A percentile compares a stretch with the other conserved stretches of the same genome.
Conservation (phyloP, 2,888 invertebrate genomes). For the Nephrotoma flavescens region DNA sequence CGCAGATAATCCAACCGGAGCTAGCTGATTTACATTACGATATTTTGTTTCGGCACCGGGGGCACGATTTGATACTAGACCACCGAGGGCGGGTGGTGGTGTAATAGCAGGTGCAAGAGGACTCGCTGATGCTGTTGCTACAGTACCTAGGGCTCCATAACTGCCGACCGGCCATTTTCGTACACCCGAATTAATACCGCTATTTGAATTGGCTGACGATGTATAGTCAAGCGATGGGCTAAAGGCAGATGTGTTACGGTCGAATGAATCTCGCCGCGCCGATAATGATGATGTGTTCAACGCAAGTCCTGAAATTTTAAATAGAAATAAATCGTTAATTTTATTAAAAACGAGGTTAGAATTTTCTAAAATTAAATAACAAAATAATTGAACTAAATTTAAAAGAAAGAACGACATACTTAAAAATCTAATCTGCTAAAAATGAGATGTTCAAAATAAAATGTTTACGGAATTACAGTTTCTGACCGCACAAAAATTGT, state of each 20-base stretch:
- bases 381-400: neutral
- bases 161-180: slow-evolving; percentile 37
- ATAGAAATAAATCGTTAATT: neutral
- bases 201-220: slow-evolving; percentile 26
- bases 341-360: neutral
- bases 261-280: slow-evolving; percentile 63
- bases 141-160: slow-evolving; percentile 27
- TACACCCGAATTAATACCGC: slow-evolving; percentile 23
- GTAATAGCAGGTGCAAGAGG: slow-evolving; percentile 42
- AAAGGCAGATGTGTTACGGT: slow-evolving; percentile 60
- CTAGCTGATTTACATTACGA: slow-evolving; percentile 42
- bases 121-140: slow-evolving; percentile 30
- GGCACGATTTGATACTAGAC: slow-evolving; percentile 51
- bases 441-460: too few relatives aligned
- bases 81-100: slow-evolving; percentile 46
- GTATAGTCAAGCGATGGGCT: slow-evolving; percentile 60
- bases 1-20: slow-evolving; percentile 26
- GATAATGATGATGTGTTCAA: slow-evolving; percentile 47
- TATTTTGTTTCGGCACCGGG: slow-evolving; percentile 86
- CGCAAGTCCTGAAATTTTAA: slow-evolving; percentile 36
- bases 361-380: neutral
- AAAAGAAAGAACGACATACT: neutral
- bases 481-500: too few relatives aligned
- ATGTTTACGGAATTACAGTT: too few relatives aligned
- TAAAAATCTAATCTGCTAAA: too few relatives aligned